A percentile compares a stretch with the other conserved stretches of the same genome.
These are phyloP conservation scores for Antigone vipio DNA, from an alignment of 2,113 vertebrate genomes.

Conservation along the genomic window DNA sequence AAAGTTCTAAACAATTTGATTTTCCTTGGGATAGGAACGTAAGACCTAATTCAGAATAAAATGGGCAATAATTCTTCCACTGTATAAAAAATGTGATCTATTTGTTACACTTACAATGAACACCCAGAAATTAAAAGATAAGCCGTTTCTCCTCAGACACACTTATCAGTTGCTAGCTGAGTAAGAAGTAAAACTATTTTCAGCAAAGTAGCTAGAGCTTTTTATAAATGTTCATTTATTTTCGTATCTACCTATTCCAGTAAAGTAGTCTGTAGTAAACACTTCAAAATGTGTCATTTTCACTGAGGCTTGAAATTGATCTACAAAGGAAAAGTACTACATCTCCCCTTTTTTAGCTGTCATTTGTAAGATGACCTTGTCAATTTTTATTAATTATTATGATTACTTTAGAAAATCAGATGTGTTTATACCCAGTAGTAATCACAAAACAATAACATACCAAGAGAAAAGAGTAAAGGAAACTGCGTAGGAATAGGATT, in stretches of 20 bases:
- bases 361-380: neutral
- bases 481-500: neutral
- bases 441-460: neutral
- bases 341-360: neutral
- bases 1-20: neutral
- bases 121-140: neutral
- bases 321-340: neutral
- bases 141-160: neutral
- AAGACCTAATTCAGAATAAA: neutral
- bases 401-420: neutral
- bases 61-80: neutral
- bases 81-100: neutral
- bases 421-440: neutral
- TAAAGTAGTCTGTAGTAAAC: neutral
- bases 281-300: neutral
- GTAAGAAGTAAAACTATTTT: conserved; percentile 33
- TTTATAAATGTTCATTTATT: conserved; percentile 33
- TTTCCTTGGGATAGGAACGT: neutral
- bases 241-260: conserved; percentile 25
- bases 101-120: neutral
- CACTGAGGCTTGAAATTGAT: neutral
- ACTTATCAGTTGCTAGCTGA: conserved; percentile 1
- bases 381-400: neutral
- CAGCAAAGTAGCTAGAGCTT: neutral
- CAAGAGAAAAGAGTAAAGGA: neutral